These are phyloP conservation scores for Tragelaphus buxtoni DNA, from an alignment of 2,113 vertebrate species.

Conservation along the genomic window DNA sequence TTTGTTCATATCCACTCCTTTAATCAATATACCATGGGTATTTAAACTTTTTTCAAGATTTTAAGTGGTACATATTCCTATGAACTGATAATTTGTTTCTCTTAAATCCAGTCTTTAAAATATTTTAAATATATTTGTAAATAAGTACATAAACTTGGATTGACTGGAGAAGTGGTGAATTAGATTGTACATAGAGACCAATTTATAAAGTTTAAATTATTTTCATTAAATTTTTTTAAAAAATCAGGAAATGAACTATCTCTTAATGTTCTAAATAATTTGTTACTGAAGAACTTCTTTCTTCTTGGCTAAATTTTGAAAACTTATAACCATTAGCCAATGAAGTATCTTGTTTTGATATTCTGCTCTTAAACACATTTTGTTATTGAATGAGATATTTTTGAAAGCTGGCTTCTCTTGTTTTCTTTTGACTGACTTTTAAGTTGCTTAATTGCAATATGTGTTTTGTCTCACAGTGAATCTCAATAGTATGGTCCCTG, in stretches of 20 bases:
- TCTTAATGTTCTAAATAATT: too few species aligned
- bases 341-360: too few species aligned
- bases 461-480: constrained; percentile 23
- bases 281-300: too few species aligned
- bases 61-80: neutral
- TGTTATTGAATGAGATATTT: too few species aligned
- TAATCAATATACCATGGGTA: neutral
- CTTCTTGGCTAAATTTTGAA: too few species aligned
- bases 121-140: neutral
- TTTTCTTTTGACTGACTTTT: constrained; percentile 38
- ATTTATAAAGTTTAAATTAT: neutral
- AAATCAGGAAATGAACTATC: too few species aligned
- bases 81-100: neutral
- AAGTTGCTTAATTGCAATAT: constrained; percentile 34
- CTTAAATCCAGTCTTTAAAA: neutral
- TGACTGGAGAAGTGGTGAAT: neutral
- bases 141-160: neutral
- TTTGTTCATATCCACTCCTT: neutral
- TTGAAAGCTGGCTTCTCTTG: neutral
- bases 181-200: neutral
- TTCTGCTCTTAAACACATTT: too few species aligned
- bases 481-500: neutral
- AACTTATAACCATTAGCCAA: too few species aligned
- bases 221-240: too few species aligned
- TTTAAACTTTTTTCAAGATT: neutral